These are phyloP conservation scores for Pocillopora verrucosa DNA, from an alignment of 64 coral and sea anemone species.

Conservation along the genomic window DNA sequence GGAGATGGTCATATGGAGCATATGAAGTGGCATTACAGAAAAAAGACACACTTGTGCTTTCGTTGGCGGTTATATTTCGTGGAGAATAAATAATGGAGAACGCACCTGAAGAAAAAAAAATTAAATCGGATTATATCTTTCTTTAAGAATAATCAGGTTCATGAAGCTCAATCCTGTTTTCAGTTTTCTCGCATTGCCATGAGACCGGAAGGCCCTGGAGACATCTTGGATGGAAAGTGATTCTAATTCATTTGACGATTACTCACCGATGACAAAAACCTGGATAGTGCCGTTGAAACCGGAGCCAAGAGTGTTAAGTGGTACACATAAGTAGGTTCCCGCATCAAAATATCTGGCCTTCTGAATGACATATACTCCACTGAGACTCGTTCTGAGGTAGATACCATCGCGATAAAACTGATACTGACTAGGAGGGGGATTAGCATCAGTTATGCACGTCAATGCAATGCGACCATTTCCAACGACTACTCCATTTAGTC, in stretches of 20 bases:
- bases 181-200: too few relatives aligned
- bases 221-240: background rate
- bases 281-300: constrained; percentile 2
- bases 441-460: constrained; percentile 63
- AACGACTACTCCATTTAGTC: constrained; percentile 45
- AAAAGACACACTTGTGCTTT: constrained; percentile 23
- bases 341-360: constrained; percentile 47
- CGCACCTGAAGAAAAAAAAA: background rate
- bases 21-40: constrained; percentile 21
- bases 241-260: background rate
- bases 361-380: constrained; percentile 38
- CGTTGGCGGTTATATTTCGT: constrained; percentile 28
- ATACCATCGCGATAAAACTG: constrained; percentile 58
- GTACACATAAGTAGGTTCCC: constrained; percentile 55
- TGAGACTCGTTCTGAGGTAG: constrained; percentile 16
- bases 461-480: constrained; percentile 61
- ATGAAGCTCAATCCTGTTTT: too few relatives aligned
- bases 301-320: constrained; percentile 56
- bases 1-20: background rate
- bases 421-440: constrained; percentile 66
- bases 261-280: constrained; percentile 40
- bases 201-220: background rate
- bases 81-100: constrained; percentile 34
- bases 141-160: too few relatives aligned
- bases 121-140: too few relatives aligned